Conservation (phyloP, 1,140 invertebrate genomes). For the Calycopis cecrops region DNA sequence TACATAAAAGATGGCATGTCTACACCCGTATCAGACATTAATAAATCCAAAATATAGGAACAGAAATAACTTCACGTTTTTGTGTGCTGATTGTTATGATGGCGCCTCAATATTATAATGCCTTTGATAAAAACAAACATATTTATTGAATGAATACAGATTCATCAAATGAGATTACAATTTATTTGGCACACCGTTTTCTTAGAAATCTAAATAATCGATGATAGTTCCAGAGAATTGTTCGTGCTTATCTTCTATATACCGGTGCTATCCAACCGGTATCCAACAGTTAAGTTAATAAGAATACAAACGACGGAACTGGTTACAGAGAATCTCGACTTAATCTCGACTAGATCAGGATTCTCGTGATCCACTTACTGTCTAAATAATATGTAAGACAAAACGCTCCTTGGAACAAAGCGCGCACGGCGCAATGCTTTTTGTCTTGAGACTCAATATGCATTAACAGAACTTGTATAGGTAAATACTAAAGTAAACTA, state of each 20-base stretch:
- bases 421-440: background rate
- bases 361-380: conserved; percentile 40
- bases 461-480: background rate
- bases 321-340: conserved; percentile 38
- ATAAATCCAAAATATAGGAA: no score
- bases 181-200: no score
- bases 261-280: conserved; percentile 34
- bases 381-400: conserved; percentile 26
- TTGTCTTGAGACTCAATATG: conserved; percentile 5
- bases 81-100: no score
- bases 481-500: no score
- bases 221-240: conserved; percentile 37
- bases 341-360: conserved; percentile 43
- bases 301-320: conserved; percentile 47
- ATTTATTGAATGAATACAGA: no score
- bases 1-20: no score
- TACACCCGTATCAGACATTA: no score
- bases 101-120: no score
- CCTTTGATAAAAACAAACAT: no score
- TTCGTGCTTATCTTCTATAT: conserved; percentile 40
- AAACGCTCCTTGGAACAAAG: conserved; percentile 9
- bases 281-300: conserved; percentile 42
- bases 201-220: no score
- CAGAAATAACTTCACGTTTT: no score
- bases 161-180: no score